A percentile compares a stretch with the other conserved stretches of the same genome.
These are phyloP conservation scores for Pachliopta kotzebuea DNA, from an alignment of 2,888 invertebrate genomes.

Conservation along the genomic window DNA sequence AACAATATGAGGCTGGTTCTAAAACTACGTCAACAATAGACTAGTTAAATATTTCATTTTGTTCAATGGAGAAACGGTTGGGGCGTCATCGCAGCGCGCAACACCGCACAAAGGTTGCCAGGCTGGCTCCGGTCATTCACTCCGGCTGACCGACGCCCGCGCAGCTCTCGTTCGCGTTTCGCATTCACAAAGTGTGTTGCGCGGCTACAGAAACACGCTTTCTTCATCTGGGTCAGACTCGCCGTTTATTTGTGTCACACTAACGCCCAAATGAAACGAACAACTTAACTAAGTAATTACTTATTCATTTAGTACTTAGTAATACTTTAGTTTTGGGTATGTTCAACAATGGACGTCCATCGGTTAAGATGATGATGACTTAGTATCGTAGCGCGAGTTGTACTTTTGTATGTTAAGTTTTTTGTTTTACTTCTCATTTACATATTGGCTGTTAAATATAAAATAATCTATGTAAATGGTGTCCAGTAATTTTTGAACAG, in stretches of 20 bases:
- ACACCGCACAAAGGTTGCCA: conserved; percentile 66
- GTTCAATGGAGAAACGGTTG: conserved; percentile 35
- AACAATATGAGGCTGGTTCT: too few species aligned
- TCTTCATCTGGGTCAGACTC: conserved; percentile 31
- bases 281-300: conserved; percentile 10
- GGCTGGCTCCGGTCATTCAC: conserved; percentile 62
- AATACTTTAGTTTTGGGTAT: too few species aligned
- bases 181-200: conserved; percentile 31
- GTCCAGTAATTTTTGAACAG: too few species aligned
- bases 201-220: conserved; percentile 23
- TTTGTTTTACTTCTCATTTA: too few species aligned
- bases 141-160: conserved; percentile 69
- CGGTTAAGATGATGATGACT: too few species aligned
- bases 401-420: too few species aligned
- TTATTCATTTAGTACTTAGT: background rate
- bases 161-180: conserved; percentile 58
- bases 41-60: conserved; percentile 40
- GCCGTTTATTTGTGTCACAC: conserved; percentile 23
- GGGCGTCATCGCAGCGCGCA: conserved; percentile 47
- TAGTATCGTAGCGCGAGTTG: too few species aligned
- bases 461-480: too few species aligned
- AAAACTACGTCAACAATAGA: too few species aligned
- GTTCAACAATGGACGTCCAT: too few species aligned
- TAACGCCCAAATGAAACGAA: conserved; percentile 13
- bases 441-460: too few species aligned